phyloP scores from a whole-genome alignment of 2,888 invertebrate species.

The Heliconius aoede region DNA sequence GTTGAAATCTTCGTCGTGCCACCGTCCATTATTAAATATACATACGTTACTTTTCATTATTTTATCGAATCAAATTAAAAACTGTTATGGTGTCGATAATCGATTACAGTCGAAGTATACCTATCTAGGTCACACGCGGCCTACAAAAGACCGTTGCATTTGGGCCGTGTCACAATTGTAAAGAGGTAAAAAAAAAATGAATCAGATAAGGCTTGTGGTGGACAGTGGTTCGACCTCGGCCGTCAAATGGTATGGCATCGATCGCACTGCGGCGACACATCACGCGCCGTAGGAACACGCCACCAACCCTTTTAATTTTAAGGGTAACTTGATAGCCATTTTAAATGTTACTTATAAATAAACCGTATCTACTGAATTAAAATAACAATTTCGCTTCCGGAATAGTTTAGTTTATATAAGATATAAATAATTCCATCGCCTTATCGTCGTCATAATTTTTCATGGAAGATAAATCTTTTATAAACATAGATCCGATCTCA shows the following conservation, averaged over 20 bases:
- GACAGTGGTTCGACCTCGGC: conserved; percentile 81
- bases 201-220: conserved; percentile 80
- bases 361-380: neutral
- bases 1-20: conserved; percentile 53
- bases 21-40: conserved; percentile 48
- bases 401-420: conserved; percentile 5
- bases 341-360: conserved; percentile 12
- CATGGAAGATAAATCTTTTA: neutral
- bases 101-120: conserved; percentile 66
- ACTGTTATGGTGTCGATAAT: conserved; percentile 61
- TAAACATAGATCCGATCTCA: neutral
- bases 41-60: conserved; percentile 51
- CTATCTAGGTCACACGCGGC: conserved; percentile 74
- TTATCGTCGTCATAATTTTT: neutral
- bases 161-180: conserved; percentile 67
- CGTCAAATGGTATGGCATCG: conserved; percentile 78
- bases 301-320: conserved; percentile 55
- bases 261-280: conserved; percentile 69
- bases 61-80: conserved; percentile 56
- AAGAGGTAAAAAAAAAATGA: conserved; percentile 71
- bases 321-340: conserved; percentile 39
- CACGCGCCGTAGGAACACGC: conserved; percentile 65
- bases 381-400: conserved; percentile 7
- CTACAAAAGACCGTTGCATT: conserved; percentile 72
- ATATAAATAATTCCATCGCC: neutral